Conservation (phyloP, 2,113 vertebrate species). For the Oryzias curvinotus region DNA sequence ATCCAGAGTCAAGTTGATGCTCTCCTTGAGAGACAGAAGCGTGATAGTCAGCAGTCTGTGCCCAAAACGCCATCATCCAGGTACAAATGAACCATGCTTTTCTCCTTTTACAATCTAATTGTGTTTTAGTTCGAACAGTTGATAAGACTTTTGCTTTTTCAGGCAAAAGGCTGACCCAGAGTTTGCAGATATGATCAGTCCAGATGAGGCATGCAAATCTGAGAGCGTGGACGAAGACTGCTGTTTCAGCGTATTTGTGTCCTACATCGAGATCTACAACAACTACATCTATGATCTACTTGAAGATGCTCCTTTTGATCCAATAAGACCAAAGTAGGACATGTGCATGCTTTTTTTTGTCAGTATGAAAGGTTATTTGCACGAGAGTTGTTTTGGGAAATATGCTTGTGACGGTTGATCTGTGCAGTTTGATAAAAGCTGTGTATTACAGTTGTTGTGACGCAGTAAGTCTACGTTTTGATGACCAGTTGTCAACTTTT, state of each 20-base stretch:
- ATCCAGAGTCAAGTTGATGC: slow-evolving; percentile 92
- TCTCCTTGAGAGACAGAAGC: slow-evolving; percentile 90
- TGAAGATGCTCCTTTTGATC: slow-evolving; percentile 85
- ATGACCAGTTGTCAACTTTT: slow-evolving; percentile 69
- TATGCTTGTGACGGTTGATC: too few species aligned
- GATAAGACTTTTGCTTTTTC: slow-evolving; percentile 3
- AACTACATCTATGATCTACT: slow-evolving; percentile 97
- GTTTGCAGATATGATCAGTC: slow-evolving; percentile 90
- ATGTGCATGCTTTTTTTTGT: background rate
- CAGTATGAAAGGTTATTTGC: background rate
- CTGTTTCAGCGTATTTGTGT: slow-evolving; percentile 93
- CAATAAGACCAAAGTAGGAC: slow-evolving; percentile 91
- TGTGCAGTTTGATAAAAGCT: background rate
- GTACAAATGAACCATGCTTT: slow-evolving; percentile 62
- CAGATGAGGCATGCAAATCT: slow-evolving; percentile 83
- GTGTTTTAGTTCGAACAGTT: background rate
- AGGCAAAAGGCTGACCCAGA: slow-evolving; percentile 89
- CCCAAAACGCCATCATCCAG: slow-evolving; percentile 84
- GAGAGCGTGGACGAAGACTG: slow-evolving; percentile 92
- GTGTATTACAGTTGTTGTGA: background rate
- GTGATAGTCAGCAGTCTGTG: slow-evolving; percentile 78
- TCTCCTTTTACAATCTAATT: background rate
- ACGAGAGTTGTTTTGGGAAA: background rate
- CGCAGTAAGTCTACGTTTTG: background rate
- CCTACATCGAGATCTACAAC: slow-evolving; percentile 97